Evolutionary conservation across 2,888 invertebrate species (phyloP), one percentile per base, ranked within the genome.

Genomic region (Homarus gammarus): DNA sequence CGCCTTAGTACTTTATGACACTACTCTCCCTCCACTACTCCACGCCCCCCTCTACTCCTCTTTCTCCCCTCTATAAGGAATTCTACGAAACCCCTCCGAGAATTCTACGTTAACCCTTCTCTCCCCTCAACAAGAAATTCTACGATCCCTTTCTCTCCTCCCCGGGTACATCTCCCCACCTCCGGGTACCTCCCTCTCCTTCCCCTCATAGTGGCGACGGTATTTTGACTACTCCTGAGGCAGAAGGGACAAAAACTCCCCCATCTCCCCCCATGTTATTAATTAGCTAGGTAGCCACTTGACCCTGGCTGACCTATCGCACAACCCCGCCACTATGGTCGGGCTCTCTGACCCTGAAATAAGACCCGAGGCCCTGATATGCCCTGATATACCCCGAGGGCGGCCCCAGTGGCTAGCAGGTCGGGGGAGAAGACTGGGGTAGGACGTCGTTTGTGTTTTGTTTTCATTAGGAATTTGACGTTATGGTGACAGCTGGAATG

Each of bases 241-340:
- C 18, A 0, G 56, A 12, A 12, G 56, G 18, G 18, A 56, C 22
- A 56, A 56, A 56, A 56, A 56, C 44, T 10, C 12, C 12, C 56
- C 12, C 31, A 64, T 12, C 36, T 49, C 12, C 56, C 12, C 33
- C 36, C 72, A 18, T 15, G 36, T 72, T 72, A 72, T 72, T 72
- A 72, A 72, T 72, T 72, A 72, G 72, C 72, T 72, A 38, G 40
- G 36, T 36, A 72, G 72, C 72, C 72, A 15, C 72, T 72, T 72
- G 72, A 72, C 72, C 72, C 36, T 18, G 33, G n/a, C 18, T 36
- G 72, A 72, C 72, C 72, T 72, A 22, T 36, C 1, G 40, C n/a
- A 72, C 72, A 72, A 72, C 72, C 72, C 72, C 72, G 36, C 36
- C 72, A 72, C 72, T 72, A 72, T 72, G 6, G 72, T 18, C 22